Conservation (phyloP, 2,888 invertebrate species). For the Pediacus dermestoides region DNA sequence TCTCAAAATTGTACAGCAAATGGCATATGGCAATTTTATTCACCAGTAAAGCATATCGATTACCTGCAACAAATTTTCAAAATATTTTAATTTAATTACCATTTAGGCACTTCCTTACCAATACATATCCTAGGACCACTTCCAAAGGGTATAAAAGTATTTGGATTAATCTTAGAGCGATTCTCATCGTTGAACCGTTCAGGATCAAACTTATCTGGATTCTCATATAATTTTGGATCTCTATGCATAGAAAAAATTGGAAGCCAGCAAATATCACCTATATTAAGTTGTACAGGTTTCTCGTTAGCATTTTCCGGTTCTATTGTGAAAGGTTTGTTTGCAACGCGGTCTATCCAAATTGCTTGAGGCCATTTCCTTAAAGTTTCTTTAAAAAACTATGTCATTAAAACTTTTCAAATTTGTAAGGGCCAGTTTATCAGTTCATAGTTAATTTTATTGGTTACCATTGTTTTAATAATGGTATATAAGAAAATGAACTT, state of each 20-base stretch:
- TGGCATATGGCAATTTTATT: constrained; percentile 28
- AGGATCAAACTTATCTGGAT: constrained; percentile 34
- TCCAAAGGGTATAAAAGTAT: constrained; percentile 35
- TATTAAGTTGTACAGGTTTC: constrained; percentile 18
- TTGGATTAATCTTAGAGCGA: too few relatives aligned
- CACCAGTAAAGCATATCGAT: constrained; percentile 34
- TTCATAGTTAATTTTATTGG: too few relatives aligned
- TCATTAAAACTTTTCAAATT: constrained; percentile 2
- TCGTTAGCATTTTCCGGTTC: constrained; percentile 20
- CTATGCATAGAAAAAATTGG: constrained; percentile 25
- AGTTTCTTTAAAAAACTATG: constrained; percentile 25
- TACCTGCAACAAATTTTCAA: constrained; percentile 19
- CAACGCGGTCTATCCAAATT: constrained; percentile 22
- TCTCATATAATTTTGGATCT: constrained; percentile 28
- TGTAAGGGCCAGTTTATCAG: not conserved
- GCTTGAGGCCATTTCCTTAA: constrained; percentile 32
- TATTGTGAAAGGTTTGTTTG: constrained; percentile 26
- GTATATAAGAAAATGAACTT: too few relatives aligned
- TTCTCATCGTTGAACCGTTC: constrained; percentile 51
- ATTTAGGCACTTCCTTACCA: constrained; percentile 39
- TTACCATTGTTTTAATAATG: too few relatives aligned
- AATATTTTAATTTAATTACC: not conserved
- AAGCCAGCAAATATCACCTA: constrained; percentile 21
- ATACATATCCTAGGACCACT: constrained; percentile 61
- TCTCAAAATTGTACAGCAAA: constrained; percentile 27